phyloP scores from a whole-genome alignment of 1,140 invertebrate species.

The Tribolium madens region DNA sequence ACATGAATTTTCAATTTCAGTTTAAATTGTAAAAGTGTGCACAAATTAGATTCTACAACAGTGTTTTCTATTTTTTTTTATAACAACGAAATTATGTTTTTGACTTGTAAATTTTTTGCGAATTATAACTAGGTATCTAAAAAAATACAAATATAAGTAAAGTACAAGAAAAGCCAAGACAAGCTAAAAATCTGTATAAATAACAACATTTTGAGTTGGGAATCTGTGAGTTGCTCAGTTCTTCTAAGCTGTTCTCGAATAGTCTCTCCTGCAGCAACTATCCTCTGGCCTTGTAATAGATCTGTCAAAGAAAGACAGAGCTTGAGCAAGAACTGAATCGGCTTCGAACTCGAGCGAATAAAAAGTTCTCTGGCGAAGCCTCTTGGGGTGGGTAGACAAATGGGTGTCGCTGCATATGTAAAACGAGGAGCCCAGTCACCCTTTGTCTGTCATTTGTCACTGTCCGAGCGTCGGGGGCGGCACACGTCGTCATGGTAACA shows the following conservation, averaged over 20 bases:
- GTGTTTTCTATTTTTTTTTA: too few relatives aligned
- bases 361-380: conserved; percentile 28
- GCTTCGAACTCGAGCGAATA: conserved; percentile 21
- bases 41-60: too few relatives aligned
- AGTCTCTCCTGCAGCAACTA: not conserved
- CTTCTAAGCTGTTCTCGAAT: too few relatives aligned
- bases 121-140: too few relatives aligned
- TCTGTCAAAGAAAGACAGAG: conserved; percentile 8
- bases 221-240: not conserved
- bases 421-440: conserved; percentile 64
- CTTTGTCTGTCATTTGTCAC: conserved; percentile 65
- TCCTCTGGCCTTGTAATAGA: conserved; percentile 7
- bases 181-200: not conserved
- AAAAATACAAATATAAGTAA: too few relatives aligned
- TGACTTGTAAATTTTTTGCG: too few relatives aligned
- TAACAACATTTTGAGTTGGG: not conserved
- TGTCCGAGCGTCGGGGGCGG: conserved; percentile 60
- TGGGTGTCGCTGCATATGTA: conserved; percentile 66
- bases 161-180: not conserved
- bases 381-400: conserved; percentile 61
- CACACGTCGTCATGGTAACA: conserved; percentile 61
- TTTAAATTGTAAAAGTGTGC: too few relatives aligned
- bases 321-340: conserved; percentile 35
- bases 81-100: too few relatives aligned
- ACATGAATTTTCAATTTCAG: too few relatives aligned